phyloP scores from a whole-genome alignment of 2,888 invertebrate species.

The Hipparchia sbordonii region DNA sequence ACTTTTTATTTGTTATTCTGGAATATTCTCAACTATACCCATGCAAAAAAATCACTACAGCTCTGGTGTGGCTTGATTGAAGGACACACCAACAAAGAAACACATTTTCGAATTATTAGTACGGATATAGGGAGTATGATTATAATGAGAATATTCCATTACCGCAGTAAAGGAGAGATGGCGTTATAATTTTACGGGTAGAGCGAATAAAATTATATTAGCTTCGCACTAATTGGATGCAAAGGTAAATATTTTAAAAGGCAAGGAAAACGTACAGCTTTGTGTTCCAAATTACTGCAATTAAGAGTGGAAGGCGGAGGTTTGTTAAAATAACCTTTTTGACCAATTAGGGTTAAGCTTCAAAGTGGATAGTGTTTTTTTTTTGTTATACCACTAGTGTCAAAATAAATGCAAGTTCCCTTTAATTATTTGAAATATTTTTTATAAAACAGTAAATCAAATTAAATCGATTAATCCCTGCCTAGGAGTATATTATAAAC shows the following conservation, averaged over 20 bases:
- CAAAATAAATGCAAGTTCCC: neutral
- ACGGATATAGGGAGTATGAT: too few relatives aligned
- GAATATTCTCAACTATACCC: too few relatives aligned
- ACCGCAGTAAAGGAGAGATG: conserved; percentile 2
- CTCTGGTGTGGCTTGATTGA: too few relatives aligned
- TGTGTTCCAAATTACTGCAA: conserved; percentile 77
- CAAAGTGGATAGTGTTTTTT: conserved; percentile 24
- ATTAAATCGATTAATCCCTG: too few relatives aligned
- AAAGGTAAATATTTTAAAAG: conserved; percentile 79
- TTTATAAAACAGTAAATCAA: too few relatives aligned
- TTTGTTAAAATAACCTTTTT: conserved; percentile 51
- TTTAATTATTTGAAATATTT: too few relatives aligned
- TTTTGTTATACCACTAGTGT: neutral
- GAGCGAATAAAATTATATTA: conserved; percentile 58
- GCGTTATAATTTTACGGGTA: conserved; percentile 30
- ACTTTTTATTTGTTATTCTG: too few relatives aligned
- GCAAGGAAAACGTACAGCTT: conserved; percentile 69
- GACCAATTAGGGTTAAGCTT: conserved; percentile 38
- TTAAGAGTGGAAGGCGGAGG: conserved; percentile 55
- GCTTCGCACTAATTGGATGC: conserved; percentile 75
- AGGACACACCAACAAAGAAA: too few relatives aligned
- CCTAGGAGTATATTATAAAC: too few relatives aligned
- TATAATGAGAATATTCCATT: conserved; percentile 13
- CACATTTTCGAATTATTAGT: too few relatives aligned
- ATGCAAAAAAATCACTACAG: too few relatives aligned